A percentile compares a stretch with the other conserved stretches of the same genome.
Conservation (phyloP, 2,888 invertebrate species). For the Mesoligia furuncula region DNA sequence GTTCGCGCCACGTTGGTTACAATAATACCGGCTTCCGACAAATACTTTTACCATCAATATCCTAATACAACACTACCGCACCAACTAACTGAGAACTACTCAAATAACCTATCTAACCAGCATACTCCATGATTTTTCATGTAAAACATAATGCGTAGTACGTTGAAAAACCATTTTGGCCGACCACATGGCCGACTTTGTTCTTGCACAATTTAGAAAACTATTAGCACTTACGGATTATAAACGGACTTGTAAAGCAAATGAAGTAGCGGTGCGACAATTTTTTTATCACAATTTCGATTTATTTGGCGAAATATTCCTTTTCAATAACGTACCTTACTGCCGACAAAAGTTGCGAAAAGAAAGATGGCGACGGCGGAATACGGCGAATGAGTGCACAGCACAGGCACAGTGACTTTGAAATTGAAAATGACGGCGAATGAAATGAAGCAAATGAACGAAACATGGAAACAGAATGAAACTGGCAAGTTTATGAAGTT, state of each 20-base stretch:
- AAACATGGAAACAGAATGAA: constrained; percentile 40
- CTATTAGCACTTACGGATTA: constrained; percentile 63
- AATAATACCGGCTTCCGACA: constrained; percentile 75
- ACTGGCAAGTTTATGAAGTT: constrained; percentile 60
- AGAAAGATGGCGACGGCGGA: constrained; percentile 87
- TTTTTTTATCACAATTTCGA: constrained; percentile 62
- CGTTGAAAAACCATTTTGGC: constrained; percentile 76
- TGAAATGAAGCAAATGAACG: constrained; percentile 57
- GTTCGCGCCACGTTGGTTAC: constrained; percentile 86
- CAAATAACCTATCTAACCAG: constrained; percentile 42
- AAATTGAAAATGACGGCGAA: constrained; percentile 61
- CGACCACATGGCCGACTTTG: constrained; percentile 86
- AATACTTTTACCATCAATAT: constrained; percentile 53
- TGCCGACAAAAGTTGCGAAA: constrained; percentile 86
- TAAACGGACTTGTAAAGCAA: constrained; percentile 54
- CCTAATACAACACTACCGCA: constrained; percentile 46
- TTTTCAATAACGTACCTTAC: constrained; percentile 83
- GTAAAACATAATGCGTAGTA: constrained; percentile 88
- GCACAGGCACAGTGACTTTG: constrained; percentile 48
- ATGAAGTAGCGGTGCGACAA: constrained; percentile 50
- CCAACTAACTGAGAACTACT: constrained; percentile 52
- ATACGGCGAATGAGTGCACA: constrained; percentile 70
- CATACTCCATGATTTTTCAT: constrained; percentile 66
- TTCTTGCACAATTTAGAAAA: constrained; percentile 62
- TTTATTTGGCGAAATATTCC: constrained; percentile 70